Base-by-base conservation (phyloP, 1,140 invertebrate species). In the Stenopsyche tienmushanensis region DNA sequence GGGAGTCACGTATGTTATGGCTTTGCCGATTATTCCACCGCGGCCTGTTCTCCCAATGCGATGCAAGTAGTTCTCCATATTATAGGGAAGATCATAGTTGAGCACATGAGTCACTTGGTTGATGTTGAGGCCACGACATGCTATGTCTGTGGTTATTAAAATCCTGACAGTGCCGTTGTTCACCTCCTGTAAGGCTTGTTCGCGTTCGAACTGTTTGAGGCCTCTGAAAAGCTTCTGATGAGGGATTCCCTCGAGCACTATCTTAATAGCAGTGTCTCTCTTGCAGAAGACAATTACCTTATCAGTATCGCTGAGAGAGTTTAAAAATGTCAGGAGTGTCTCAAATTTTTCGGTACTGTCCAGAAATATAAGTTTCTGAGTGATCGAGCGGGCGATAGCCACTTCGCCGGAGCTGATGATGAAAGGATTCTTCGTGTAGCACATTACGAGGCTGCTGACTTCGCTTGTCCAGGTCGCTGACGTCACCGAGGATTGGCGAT, bases 281-380 rank as follows among this genome's bases (percentile, higher is more conserved):
- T 90, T 90, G 73, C 94, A 91, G 80, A 97, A 97, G 21, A 96
- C 85, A 13, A 97, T 93, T 0, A 88, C 86, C 78, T 96, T 94
- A 47, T 94, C 92, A 39, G 84, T 80, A 0, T 80, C 74, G 3
- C 72, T 74, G 88, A 95, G 89, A 29, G 83, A 80, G 5, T 74
- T 67, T 5, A 86, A 73, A 69, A 90, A 91, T 0, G 86, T 76
- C 84, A 77, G 72, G 29, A 82, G 62, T 54, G 71, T 69, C 39
- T 50, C 34, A 66, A 79, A 78, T 67, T 80, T 81, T 13, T 65
- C 44, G 1, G 89, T 85, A 62, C 92, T 88, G 8, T 85, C 80
- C 17, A 93, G 72, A 59, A 95, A 83, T 55, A 86, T 77, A 47
- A 96, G 83, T 5, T 81, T 80, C 75, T 97, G 94, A 17, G 80